A percentile compares a stretch with the other conserved stretches of the same genome.
phyloP scores from a whole-genome alignment of 2,113 vertebrate species.

The Thamnophis sirtalis region DNA sequence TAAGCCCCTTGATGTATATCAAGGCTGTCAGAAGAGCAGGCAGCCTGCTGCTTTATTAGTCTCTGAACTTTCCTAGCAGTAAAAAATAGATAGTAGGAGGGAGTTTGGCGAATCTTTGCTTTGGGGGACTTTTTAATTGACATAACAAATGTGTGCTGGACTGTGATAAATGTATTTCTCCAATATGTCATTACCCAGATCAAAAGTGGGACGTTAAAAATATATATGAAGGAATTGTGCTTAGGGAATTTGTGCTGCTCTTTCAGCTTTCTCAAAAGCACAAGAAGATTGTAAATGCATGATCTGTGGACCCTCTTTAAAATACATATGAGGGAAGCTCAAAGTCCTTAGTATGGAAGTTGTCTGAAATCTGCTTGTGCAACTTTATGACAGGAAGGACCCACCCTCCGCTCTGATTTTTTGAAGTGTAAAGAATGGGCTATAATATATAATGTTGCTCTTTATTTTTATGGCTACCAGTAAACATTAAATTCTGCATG shows the following conservation, averaged over 20 bases:
- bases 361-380: neutral
- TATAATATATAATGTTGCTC: neutral
- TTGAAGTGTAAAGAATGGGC: neutral
- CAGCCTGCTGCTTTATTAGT: neutral
- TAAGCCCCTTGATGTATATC: neutral
- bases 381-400: neutral
- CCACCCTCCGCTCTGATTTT: neutral
- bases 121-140: neutral
- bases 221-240: neutral
- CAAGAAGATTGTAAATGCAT: neutral
- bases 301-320: neutral
- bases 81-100: neutral
- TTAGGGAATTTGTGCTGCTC: neutral
- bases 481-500: neutral
- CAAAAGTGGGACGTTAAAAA: neutral
- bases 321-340: neutral
- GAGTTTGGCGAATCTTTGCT: neutral
- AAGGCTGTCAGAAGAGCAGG: neutral
- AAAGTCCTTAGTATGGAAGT: neutral
- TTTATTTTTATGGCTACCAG: neutral
- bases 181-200: neutral
- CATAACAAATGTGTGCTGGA: neutral
- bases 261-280: neutral
- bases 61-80: neutral
- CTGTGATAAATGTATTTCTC: neutral